Percentiles rank a stretch among this genome's conserved stretches.
These are phyloP conservation scores for Epistrophella euchroma DNA, from an alignment of 2,888 invertebrate genomes.

Conservation along the genomic window DNA sequence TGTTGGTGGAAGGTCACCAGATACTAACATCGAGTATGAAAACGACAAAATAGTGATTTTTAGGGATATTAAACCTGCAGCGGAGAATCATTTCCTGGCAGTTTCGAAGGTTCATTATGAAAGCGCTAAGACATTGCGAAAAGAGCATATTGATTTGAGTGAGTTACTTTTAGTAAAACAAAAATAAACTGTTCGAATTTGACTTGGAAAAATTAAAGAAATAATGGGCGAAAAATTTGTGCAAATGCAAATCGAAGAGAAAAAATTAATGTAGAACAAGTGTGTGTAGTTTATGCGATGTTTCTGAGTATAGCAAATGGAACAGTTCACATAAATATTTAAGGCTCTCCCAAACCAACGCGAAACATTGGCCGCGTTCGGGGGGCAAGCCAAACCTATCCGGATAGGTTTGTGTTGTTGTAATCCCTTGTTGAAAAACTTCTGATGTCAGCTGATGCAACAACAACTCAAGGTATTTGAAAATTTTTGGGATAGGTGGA, in stretches of 20 bases:
- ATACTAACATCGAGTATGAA: slow-evolving; percentile 88
- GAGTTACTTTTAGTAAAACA: slow-evolving; percentile 80
- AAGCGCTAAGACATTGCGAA: slow-evolving; percentile 88
- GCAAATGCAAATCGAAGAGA: slow-evolving; percentile 28
- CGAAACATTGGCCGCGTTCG: too few relatives aligned
- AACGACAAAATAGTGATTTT: slow-evolving; percentile 92
- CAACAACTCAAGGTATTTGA: too few relatives aligned
- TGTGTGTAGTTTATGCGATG: slow-evolving; percentile 52
- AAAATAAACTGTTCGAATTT: not conserved
- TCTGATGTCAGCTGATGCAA: too few relatives aligned
- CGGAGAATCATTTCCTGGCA: slow-evolving; percentile 91
- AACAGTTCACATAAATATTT: slow-evolving; percentile 5
- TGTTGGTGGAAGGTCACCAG: slow-evolving; percentile 85
- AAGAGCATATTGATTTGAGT: slow-evolving; percentile 89
- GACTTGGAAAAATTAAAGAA: not conserved
- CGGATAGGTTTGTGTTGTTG: too few relatives aligned
- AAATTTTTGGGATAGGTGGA: too few relatives aligned
- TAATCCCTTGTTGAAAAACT: too few relatives aligned
- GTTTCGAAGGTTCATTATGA: slow-evolving; percentile 91
- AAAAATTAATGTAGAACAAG: slow-evolving; percentile 32
- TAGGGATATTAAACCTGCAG: slow-evolving; percentile 92
- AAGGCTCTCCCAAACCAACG: too few relatives aligned
- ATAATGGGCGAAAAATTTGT: slow-evolving; percentile 19
- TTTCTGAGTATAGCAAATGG: slow-evolving; percentile 28
- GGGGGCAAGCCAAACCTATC: too few relatives aligned